Percentiles rank a stretch among this genome's conserved stretches.
phyloP scores from a whole-genome alignment of 2,113 vertebrate genomes.

The Cairina moschata region DNA sequence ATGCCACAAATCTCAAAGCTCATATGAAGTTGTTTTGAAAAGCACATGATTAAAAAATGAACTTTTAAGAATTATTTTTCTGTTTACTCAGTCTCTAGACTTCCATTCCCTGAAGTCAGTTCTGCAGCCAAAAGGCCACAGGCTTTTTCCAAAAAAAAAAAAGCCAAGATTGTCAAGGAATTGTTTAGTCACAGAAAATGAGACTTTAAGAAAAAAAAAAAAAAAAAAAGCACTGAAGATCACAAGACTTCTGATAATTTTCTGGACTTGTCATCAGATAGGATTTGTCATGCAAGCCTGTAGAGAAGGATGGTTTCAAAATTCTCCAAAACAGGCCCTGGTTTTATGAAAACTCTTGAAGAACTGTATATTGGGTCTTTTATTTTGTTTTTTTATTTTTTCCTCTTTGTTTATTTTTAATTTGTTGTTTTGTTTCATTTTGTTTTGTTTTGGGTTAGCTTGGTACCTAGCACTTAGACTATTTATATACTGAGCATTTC shows the following conservation, averaged over 20 bases:
- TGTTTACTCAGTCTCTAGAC: conserved; percentile 26
- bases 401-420: too few species aligned
- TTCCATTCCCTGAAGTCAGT: neutral
- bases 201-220: neutral
- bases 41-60: neutral
- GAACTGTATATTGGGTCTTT: neutral
- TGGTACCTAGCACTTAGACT: neutral
- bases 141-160: neutral
- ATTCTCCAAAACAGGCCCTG: neutral
- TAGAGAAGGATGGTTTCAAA: neutral
- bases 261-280: conserved; percentile 15
- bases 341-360: neutral
- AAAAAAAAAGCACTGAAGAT: neutral
- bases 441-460: neutral
- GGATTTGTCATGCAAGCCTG: neutral
- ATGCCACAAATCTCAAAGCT: neutral
- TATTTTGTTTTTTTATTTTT: neutral
- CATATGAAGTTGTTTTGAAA: neutral
- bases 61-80: neutral
- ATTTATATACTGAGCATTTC: neutral
- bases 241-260: conserved; percentile 48
- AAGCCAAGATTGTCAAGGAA: conserved; percentile 15
- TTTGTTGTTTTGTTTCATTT: neutral
- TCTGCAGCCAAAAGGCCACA: conserved; percentile 33
- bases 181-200: conserved; percentile 32